A percentile compares a stretch with the other conserved stretches of the same genome.
Conservation (phyloP, 2,113 vertebrate species). For the Periophthalmodon schlosseri region DNA sequence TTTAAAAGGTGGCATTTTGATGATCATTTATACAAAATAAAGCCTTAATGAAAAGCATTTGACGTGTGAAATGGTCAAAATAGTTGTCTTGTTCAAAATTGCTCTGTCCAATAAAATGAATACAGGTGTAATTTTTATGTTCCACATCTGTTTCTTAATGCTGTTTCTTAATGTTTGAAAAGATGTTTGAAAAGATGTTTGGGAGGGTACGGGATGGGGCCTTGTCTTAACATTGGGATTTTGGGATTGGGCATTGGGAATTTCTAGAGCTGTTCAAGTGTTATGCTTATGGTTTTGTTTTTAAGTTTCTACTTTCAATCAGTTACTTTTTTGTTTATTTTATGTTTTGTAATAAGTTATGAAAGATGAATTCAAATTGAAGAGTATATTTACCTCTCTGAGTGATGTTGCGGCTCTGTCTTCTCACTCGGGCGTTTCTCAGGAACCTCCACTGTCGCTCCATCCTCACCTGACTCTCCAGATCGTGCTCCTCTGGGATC, state of each 20-base stretch:
- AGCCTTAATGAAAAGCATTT: too few relatives aligned
- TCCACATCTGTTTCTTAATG: neutral
- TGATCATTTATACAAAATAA: neutral
- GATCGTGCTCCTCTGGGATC: conserved; percentile 95
- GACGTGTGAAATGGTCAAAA: neutral
- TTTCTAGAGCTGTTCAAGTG: too few relatives aligned
- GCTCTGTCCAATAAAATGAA: neutral
- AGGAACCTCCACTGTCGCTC: conserved; percentile 96
- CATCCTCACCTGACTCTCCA: conserved; percentile 94
- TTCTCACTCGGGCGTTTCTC: conserved; percentile 86
- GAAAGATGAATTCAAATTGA: neutral
- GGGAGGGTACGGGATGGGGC: too few relatives aligned
- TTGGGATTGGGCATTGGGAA: too few relatives aligned
- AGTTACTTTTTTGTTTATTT: too few relatives aligned
- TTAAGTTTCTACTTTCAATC: too few relatives aligned
- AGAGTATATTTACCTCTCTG: conserved; percentile 80
- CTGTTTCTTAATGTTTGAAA: too few relatives aligned
- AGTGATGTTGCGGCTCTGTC: conserved; percentile 86
- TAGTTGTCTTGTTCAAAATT: neutral
- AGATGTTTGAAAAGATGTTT: too few relatives aligned
- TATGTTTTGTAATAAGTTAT: too few relatives aligned
- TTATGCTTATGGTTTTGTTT: too few relatives aligned
- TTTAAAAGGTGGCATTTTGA: too few relatives aligned
- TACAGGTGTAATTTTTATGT: neutral
- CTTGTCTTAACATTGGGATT: too few relatives aligned